Evolutionary conservation across 2,113 vertebrate species (phyloP).

Genomic region (Gracilinanus agilis): DNA sequence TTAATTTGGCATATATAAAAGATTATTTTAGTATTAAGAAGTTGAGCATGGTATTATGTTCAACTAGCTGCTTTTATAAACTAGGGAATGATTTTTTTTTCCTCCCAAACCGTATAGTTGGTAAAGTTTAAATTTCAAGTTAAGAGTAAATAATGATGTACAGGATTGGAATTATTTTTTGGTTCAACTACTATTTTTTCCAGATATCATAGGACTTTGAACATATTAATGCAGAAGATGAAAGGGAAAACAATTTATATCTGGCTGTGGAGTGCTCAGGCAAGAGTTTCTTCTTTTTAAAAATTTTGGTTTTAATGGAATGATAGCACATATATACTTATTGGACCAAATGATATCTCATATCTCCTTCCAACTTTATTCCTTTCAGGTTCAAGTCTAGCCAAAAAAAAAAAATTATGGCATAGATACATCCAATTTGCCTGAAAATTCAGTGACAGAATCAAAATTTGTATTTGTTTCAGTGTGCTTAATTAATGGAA

Average conservation of each 20-base stretch:
- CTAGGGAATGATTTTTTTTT: conserved; percentile 10
- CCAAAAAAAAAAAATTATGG: neutral
- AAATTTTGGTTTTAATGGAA: neutral
- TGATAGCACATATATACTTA: neutral
- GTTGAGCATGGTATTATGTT: neutral
- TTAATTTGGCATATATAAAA: neutral
- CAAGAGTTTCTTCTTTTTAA: neutral
- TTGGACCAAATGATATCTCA: neutral
- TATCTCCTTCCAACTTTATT: neutral
- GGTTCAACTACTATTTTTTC: neutral
- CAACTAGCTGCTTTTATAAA: conserved; percentile 4
- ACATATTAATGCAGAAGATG: neutral
- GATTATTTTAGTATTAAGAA: neutral
- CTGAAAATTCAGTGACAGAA: neutral
- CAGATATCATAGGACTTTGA: neutral
- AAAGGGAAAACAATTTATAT: neutral
- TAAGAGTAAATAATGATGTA: neutral
- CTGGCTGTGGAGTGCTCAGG: neutral
- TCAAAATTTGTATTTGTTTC: neutral
- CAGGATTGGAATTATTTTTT: neutral
- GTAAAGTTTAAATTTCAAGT: neutral
- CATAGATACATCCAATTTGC: neutral
- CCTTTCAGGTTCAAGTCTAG: neutral
- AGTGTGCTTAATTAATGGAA: neutral
- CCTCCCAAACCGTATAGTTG: neutral